Conservation (phyloP, 2,113 vertebrate genomes). For the Mus pahari region DNA sequence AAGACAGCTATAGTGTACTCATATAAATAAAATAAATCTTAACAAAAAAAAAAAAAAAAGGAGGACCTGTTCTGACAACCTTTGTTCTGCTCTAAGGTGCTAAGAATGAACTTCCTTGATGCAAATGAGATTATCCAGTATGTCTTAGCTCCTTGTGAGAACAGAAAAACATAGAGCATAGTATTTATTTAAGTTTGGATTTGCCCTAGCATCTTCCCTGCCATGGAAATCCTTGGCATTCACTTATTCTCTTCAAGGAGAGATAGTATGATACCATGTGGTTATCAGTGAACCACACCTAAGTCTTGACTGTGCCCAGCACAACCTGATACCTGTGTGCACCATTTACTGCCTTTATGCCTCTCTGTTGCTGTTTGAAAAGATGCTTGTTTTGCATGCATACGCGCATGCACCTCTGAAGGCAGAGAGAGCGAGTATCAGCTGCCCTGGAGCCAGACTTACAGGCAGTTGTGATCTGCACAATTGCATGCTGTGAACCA, state of each 20-base stretch:
- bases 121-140: not conserved
- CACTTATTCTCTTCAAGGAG: slow-evolving; percentile 4
- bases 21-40: no score
- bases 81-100: not conserved
- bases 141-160: not conserved
- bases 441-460: not conserved
- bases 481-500: not conserved
- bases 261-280: not conserved
- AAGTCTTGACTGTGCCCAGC: not conserved
- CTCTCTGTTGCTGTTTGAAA: not conserved
- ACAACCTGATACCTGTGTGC: not conserved
- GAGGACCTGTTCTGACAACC: not conserved
- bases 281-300: not conserved
- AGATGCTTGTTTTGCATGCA: not conserved
- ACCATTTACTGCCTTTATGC: not conserved
- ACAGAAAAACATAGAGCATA: not conserved
- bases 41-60: no score
- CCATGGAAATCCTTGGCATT: slow-evolving; percentile 5
- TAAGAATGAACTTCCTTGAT: slow-evolving; percentile 49
- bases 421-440: not conserved
- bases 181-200: not conserved
- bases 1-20: no score
- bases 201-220: not conserved
- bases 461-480: not conserved
- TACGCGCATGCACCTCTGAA: not conserved